Percentiles rank a stretch among this genome's conserved stretches.
phyloP scores from a whole-genome alignment of 2,888 invertebrate species.

The Phymatocera aterrima region DNA sequence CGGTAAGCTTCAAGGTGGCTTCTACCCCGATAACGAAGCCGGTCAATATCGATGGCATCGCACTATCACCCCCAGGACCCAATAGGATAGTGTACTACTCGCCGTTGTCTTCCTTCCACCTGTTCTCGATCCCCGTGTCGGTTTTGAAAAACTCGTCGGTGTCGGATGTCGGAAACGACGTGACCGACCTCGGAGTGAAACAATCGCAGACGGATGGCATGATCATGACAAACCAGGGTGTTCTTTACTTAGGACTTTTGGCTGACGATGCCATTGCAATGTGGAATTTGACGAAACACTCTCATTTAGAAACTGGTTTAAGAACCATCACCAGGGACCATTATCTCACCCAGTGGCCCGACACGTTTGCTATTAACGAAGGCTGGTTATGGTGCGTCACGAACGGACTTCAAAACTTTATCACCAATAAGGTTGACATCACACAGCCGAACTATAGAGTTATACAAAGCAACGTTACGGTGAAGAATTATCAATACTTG shows the following conservation, averaged over 20 bases:
- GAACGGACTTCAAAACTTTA: slow-evolving; percentile 83
- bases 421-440: slow-evolving; percentile 79
- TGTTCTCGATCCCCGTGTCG: slow-evolving; percentile 82
- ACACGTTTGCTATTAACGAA: slow-evolving; percentile 83
- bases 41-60: slow-evolving; percentile 84
- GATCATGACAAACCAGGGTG: slow-evolving; percentile 84
- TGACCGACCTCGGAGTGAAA: slow-evolving; percentile 80
- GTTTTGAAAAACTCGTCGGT: slow-evolving; percentile 78
- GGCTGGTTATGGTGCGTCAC: slow-evolving; percentile 83
- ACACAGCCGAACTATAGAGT: slow-evolving; percentile 83
- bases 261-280: slow-evolving; percentile 82
- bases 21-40: slow-evolving; percentile 78
- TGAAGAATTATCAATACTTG: slow-evolving; percentile 80
- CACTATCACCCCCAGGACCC: slow-evolving; percentile 78
- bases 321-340: slow-evolving; percentile 82
- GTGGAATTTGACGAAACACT: slow-evolving; percentile 80
- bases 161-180: slow-evolving; percentile 69
- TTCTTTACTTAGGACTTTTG: slow-evolving; percentile 83
- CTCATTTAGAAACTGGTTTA: slow-evolving; percentile 78
- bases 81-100: slow-evolving; percentile 79
- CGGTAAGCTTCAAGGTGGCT: slow-evolving; percentile 79
- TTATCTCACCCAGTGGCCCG: slow-evolving; percentile 84
- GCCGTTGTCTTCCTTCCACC: slow-evolving; percentile 82
- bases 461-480: slow-evolving; percentile 78
- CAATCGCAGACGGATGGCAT: slow-evolving; percentile 85